Conservation (phyloP, 2,797 vertebrate species). For the Picus viridis region DNA sequence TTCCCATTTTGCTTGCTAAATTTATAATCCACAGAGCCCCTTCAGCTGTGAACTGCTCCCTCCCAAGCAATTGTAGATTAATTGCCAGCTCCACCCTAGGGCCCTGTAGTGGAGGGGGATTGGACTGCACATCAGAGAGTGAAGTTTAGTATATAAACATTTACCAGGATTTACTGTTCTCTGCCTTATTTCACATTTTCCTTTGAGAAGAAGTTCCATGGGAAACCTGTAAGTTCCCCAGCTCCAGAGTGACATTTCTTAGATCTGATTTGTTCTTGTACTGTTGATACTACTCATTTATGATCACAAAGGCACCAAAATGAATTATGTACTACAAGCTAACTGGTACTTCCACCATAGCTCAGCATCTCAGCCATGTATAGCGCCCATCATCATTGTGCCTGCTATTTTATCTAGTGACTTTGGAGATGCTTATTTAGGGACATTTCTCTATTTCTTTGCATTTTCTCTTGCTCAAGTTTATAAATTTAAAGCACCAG, state of each 20-base stretch:
- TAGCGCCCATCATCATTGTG: not conserved
- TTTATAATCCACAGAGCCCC: slow-evolving; percentile 47
- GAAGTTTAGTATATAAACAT: slow-evolving; percentile 26
- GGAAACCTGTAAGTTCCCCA: not conserved
- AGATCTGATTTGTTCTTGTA: not conserved
- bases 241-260: not conserved
- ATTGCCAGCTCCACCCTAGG: slow-evolving; percentile 58
- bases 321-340: not conserved
- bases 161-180: slow-evolving; percentile 23
- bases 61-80: slow-evolving; percentile 66
- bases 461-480: not conserved
- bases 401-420: not conserved
- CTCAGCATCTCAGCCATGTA: not conserved
- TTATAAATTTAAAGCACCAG: not conserved
- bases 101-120: slow-evolving; percentile 9
- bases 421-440: not conserved
- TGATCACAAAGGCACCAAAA: not conserved
- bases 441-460: not conserved
- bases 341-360: not conserved
- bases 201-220: not conserved
- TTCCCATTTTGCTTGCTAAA: slow-evolving; percentile 38
- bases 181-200: not conserved
- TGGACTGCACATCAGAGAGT: slow-evolving; percentile 23
- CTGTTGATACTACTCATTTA: not conserved
- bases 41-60: slow-evolving; percentile 59